phyloP scores from a whole-genome alignment of 2,888 invertebrate species.

The Adelphocoris suturalis region DNA sequence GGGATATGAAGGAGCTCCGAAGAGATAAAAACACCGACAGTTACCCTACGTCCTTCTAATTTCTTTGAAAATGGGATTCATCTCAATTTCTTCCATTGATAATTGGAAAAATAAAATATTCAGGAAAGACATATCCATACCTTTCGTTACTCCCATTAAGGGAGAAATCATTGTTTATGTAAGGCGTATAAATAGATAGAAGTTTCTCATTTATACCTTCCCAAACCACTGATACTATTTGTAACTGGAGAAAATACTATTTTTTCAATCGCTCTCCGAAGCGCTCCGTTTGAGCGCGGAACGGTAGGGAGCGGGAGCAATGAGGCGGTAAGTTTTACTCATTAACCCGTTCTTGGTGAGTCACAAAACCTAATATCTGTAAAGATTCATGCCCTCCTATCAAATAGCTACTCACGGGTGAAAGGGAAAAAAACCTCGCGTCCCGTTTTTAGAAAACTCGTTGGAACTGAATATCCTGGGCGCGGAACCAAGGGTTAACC shows the following conservation, averaged over 20 bases:
- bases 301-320: not conserved
- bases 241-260: not conserved
- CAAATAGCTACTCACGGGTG: too few relatives aligned
- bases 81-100: too few relatives aligned
- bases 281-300: not conserved
- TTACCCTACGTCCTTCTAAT: too few relatives aligned
- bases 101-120: too few relatives aligned
- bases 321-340: conserved; percentile 3
- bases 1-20: too few relatives aligned
- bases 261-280: not conserved
- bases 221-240: not conserved
- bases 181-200: too few relatives aligned
- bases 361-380: not conserved
- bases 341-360: conserved; percentile 20
- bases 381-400: not conserved
- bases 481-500: not conserved
- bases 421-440: not conserved
- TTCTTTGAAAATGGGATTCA: too few relatives aligned
- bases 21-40: too few relatives aligned
- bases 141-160: too few relatives aligned
- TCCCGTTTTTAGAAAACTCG: not conserved
- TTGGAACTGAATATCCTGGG: not conserved
- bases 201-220: too few relatives aligned
- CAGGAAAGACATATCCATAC: too few relatives aligned
- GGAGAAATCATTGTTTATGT: too few relatives aligned